A percentile compares a stretch with the other conserved stretches of the same genome.
Evolutionary conservation across 2,888 invertebrate genomes (phyloP).

Genomic region (Liposcelis brunnea): DNA sequence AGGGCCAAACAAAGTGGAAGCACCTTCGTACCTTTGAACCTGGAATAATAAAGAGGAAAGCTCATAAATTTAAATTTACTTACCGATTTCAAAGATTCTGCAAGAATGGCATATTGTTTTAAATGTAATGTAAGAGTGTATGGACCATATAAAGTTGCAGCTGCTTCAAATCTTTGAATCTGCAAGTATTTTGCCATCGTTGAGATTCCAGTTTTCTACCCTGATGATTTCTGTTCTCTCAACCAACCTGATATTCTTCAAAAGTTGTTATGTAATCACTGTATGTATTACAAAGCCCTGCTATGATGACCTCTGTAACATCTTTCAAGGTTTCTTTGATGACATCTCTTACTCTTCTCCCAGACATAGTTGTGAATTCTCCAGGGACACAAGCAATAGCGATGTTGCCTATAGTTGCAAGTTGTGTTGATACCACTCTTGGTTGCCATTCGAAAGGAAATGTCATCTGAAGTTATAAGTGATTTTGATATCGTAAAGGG

Average conservation of each 20-base stretch:
- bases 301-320: conserved; percentile 43
- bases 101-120: conserved; percentile 52
- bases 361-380: conserved; percentile 92
- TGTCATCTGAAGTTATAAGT: conserved; percentile 40
- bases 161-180: conserved; percentile 87
- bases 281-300: conserved; percentile 78
- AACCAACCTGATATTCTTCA: conserved; percentile 77
- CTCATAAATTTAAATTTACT: neutral
- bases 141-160: conserved; percentile 83
- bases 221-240: no score
- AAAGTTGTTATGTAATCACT: conserved; percentile 78
- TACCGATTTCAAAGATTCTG: conserved; percentile 41
- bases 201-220: no score
- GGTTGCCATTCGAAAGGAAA: conserved; percentile 87
- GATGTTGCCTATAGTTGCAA: conserved; percentile 59
- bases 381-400: conserved; percentile 70
- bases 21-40: conserved; percentile 87
- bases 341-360: conserved; percentile 45
- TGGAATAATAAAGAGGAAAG: conserved; percentile 26
- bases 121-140: conserved; percentile 74
- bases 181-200: conserved; percentile 24
- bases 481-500: neutral
- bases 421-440: conserved; percentile 59
- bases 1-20: conserved; percentile 83
- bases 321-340: conserved; percentile 30